Conservation (phyloP, 2,888 invertebrate species). For the Carterocephalus palaemon region DNA sequence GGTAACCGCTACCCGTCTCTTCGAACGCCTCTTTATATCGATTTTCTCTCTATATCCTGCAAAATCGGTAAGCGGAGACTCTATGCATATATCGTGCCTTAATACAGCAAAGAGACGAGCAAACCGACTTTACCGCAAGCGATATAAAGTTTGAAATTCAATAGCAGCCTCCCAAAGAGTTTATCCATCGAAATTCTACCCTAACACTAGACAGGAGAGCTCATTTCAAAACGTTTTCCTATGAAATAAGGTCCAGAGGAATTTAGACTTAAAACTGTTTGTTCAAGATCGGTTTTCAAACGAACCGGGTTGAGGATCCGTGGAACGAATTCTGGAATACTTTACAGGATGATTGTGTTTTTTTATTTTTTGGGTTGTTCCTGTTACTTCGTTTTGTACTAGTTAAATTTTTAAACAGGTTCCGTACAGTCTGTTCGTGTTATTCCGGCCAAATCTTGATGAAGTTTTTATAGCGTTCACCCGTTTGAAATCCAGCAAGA, state of each 20-base stretch:
- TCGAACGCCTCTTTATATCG: constrained; percentile 14
- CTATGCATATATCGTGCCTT: constrained; percentile 3
- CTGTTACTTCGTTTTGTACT: constrained; percentile 2
- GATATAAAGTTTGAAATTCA: constrained; percentile 10
- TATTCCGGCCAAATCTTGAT: too few species aligned
- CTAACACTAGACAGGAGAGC: constrained; percentile 8
- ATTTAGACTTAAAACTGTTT: constrained; percentile 11
- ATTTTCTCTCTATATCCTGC: constrained; percentile 19
- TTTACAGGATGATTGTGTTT: constrained; percentile 11
- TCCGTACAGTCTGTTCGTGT: too few species aligned
- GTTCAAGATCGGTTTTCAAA: constrained; percentile 8
- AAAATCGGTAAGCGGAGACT: constrained; percentile 17
- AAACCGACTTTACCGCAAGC: not conserved
- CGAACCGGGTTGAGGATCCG: not conserved
- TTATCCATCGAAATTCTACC: constrained; percentile 10
- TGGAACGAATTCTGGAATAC: constrained; percentile 6
- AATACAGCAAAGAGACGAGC: not conserved
- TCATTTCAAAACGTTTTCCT: constrained; percentile 1
- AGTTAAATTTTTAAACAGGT: too few species aligned
- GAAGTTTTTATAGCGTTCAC: too few species aligned
- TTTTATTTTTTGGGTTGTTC: constrained; percentile 7
- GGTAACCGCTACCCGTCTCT: not conserved
- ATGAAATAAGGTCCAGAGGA: not conserved
- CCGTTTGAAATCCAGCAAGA: too few species aligned
- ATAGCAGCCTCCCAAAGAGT: not conserved